Conservation (phyloP, 2,888 invertebrate genomes). For the Nymphalis c-album region DNA sequence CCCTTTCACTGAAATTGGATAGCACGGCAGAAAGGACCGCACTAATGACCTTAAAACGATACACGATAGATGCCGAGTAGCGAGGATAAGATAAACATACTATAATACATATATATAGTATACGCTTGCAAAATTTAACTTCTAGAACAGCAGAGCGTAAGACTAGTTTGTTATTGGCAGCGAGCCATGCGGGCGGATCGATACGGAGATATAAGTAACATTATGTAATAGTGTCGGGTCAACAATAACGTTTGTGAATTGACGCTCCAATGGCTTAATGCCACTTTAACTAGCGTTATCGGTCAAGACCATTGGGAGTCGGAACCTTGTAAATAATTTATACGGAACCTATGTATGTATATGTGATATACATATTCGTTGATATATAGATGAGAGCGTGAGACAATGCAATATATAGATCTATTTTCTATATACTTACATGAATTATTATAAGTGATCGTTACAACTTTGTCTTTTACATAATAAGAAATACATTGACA, state of each 20-base stretch:
- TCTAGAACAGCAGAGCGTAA: conserved; percentile 56
- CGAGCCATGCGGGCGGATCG: conserved; percentile 71
- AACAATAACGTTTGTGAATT: conserved; percentile 51
- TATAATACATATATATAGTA: background rate
- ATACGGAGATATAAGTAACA: conserved; percentile 62
- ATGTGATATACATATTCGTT: too few species aligned
- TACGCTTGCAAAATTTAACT: conserved; percentile 49
- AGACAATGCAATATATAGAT: too few species aligned
- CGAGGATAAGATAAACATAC: conserved; percentile 10
- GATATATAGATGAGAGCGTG: background rate
- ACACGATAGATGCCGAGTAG: conserved; percentile 7
- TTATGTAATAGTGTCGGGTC: conserved; percentile 64
- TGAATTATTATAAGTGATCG: too few species aligned
- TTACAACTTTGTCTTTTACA: too few species aligned
- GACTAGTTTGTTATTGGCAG: conserved; percentile 69
- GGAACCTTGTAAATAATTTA: conserved; percentile 15
- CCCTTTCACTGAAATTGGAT: conserved; percentile 28
- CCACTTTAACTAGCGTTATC: conserved; percentile 15
- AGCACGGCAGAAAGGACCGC: too few species aligned
- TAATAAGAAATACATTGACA: too few species aligned
- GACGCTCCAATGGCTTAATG: conserved; percentile 30
- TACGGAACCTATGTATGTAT: background rate
- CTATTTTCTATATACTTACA: too few species aligned
- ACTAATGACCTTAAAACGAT: conserved; percentile 9
- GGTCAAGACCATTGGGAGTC: conserved; percentile 9